These are phyloP conservation scores for Aptenodytes forsteri DNA, from an alignment of 2,113 vertebrate genomes.

Conservation along the genomic window DNA sequence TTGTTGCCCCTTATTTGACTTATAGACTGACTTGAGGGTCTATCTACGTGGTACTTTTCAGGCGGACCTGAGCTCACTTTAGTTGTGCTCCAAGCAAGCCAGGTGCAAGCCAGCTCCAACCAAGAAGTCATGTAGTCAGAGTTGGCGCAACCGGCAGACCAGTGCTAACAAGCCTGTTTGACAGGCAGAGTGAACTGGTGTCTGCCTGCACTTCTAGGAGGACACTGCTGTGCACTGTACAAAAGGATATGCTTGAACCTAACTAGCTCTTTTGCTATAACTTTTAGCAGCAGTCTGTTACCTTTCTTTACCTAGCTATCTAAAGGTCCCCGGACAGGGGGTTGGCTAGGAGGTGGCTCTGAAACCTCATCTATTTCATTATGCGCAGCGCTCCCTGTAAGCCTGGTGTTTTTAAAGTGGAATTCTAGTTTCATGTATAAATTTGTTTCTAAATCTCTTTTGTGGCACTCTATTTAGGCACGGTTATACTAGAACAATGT, in stretches of 20 bases:
- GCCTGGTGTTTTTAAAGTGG: neutral
- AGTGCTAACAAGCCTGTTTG: neutral
- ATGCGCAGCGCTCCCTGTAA: neutral
- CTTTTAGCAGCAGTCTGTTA: neutral
- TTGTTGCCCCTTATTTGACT: neutral
- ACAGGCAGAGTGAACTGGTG: neutral
- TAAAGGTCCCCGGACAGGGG: neutral
- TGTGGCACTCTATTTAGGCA: neutral
- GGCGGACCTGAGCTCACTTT: neutral
- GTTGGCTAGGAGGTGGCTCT: neutral
- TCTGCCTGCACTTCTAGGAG: neutral
- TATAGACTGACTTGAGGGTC: neutral
- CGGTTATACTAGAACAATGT: neutral
- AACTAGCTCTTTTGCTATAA: neutral
- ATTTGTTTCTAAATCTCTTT: neutral
- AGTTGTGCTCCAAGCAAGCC: neutral
- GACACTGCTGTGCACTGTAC: neutral
- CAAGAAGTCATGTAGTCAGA: neutral
- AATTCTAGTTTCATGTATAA: neutral
- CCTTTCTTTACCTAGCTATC: neutral
- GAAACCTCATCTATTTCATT: neutral
- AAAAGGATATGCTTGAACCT: neutral
- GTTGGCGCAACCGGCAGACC: neutral
- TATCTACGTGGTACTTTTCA: neutral
- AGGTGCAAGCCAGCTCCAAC: neutral